Evolutionary conservation across 1,140 invertebrate species (phyloP), one percentile per base, ranked within the genome.

Genomic region (Listronotus oregonensis): DNA sequence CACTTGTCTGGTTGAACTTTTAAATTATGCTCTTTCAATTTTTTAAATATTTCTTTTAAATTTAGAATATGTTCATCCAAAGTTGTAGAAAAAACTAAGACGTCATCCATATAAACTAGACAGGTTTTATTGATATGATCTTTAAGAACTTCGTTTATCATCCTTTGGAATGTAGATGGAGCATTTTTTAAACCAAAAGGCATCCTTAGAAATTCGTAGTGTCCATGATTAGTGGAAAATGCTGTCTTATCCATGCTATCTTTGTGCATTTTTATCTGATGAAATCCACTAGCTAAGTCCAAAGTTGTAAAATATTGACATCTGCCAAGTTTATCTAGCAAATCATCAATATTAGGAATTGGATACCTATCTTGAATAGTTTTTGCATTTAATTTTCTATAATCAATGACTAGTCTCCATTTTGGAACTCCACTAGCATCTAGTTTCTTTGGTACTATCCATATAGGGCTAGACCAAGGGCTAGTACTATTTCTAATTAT

Each of bases 331-430:
- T 67, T 69, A 59, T 79, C 74, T 55, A 71, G 34, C n/a, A 73
- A 72, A 14, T 80, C 74, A 27, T 77, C 74, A 14, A 83, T 81
- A 12, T 75, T 67, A 3, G 82, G 81, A 7, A 85, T 51, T 9
- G 82, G 83, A 69, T 72, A 86, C 21, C 56, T 70, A 68, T 85
- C 82, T 6, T 68, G 67, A 11, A 79, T 70, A 10, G 75, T 79
- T 56, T 74, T 73, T 17, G 76, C 69, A 68, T 81, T 81, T 11
- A 80, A 46, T 67, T 77, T 75, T 52, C 78, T 56, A 64, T 75
- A 81, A 68, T 80, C 79, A 17, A 79, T 12, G 11, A 59, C 43
- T 63, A 64, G 6, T n/a, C 42, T 18, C 63, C 63, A 64, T 49
- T 64, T 64, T 10, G 7, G 14, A 58, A 46, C 6, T 6, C 52